These are phyloP conservation scores for Noctuana brunneofusca DNA, from an alignment of 2,888 invertebrate species.

Conservation along the genomic window DNA sequence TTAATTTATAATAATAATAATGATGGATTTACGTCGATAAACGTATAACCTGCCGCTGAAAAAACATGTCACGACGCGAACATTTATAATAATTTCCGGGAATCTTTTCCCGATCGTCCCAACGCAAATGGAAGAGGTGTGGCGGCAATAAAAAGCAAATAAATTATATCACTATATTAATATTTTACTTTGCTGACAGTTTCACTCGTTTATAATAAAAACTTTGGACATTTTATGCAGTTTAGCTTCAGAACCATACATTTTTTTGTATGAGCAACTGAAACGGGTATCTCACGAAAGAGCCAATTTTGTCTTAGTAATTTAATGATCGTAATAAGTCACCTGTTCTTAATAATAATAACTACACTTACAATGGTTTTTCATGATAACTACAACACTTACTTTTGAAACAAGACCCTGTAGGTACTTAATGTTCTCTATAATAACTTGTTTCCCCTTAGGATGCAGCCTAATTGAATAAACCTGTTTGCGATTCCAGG, in stretches of 20 bases:
- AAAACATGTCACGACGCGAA: slow-evolving; percentile 61
- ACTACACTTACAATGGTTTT: no score
- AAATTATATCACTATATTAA: background rate
- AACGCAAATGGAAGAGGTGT: slow-evolving; percentile 32
- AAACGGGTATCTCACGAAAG: background rate
- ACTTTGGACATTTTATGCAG: background rate
- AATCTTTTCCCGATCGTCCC: slow-evolving; percentile 32
- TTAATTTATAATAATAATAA: no score
- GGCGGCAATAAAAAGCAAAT: slow-evolving; percentile 23
- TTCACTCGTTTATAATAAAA: background rate
- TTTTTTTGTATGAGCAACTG: background rate
- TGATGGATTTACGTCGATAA: slow-evolving; percentile 59
- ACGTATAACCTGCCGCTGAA: slow-evolving; percentile 51
- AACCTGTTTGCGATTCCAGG: slow-evolving; percentile 68
- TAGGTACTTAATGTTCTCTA: no score
- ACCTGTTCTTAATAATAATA: no score
- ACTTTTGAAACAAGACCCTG: no score
- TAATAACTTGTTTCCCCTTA: slow-evolving; percentile 11
- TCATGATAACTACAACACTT: background rate
- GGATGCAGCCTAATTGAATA: slow-evolving; percentile 62
- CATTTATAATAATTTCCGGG: slow-evolving; percentile 63
- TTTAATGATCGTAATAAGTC: background rate
- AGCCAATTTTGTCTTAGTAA: background rate
- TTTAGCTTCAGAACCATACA: background rate
- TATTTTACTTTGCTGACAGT: background rate